phyloP scores from a whole-genome alignment of 92 coral and sea anemone species.

The Epizoanthus rinbou region DNA sequence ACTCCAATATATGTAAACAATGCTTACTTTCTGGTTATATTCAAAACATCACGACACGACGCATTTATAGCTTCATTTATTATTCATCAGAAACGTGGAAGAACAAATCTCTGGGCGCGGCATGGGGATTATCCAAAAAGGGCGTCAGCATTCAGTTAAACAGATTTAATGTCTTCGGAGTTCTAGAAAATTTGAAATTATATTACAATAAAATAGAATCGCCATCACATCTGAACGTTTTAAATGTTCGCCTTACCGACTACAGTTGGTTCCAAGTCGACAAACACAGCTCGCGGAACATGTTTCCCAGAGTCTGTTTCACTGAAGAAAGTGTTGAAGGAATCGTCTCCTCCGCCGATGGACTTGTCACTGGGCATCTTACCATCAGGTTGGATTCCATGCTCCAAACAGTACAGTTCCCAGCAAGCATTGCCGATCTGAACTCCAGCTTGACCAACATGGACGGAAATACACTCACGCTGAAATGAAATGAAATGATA shows the following conservation, averaged over 20 bases:
- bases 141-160: too few relatives aligned
- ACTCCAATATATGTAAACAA: too few relatives aligned
- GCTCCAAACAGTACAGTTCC: constrained; percentile 88
- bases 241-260: constrained; percentile 45
- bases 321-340: constrained; percentile 87
- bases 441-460: constrained; percentile 82
- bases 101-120: too few relatives aligned
- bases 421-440: constrained; percentile 87
- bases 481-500: constrained; percentile 12
- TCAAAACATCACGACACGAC: too few relatives aligned
- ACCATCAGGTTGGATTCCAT: constrained; percentile 86
- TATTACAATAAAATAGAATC: too few relatives aligned
- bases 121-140: too few relatives aligned
- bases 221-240: too few relatives aligned
- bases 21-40: too few relatives aligned
- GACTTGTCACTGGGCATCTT: constrained; percentile 86
- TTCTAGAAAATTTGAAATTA: too few relatives aligned
- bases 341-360: constrained; percentile 81
- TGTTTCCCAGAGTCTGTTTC: constrained; percentile 85
- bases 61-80: too few relatives aligned
- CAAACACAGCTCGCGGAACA: constrained; percentile 82
- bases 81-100: too few relatives aligned
- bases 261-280: constrained; percentile 82
- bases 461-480: constrained; percentile 88
- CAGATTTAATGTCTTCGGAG: too few relatives aligned